These are phyloP conservation scores for Acrobeloides nanus DNA, from an alignment of 2,888 invertebrate genomes.

Conservation along the genomic window DNA sequence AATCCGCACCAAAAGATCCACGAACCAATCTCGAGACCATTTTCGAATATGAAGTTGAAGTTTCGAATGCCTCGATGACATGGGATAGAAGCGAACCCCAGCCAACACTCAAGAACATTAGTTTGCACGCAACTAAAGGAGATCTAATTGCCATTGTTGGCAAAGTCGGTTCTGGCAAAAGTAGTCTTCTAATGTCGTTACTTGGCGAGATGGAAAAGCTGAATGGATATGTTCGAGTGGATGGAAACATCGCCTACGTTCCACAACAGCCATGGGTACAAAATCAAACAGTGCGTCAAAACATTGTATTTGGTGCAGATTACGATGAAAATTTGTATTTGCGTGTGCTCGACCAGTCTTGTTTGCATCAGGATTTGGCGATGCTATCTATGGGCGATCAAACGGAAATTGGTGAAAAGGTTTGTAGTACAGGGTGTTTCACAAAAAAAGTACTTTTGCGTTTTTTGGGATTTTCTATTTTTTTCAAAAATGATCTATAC, in stretches of 20 bases:
- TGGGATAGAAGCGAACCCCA: constrained; percentile 36
- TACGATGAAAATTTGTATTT: constrained; percentile 48
- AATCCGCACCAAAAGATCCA: constrained; percentile 21
- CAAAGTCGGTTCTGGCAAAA: constrained; percentile 48
- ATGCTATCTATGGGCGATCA: constrained; percentile 40
- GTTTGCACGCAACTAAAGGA: constrained; percentile 58
- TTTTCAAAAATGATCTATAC: too few species aligned
- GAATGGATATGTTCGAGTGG: constrained; percentile 35
- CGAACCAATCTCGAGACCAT: too few species aligned
- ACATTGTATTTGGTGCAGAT: constrained; percentile 69
- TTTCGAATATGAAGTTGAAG: constrained; percentile 36
- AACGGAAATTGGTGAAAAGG: constrained; percentile 52
- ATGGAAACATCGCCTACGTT: constrained; percentile 70
- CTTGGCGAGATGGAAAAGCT: constrained; percentile 62
- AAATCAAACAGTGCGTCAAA: constrained; percentile 83
- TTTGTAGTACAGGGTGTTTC: constrained; percentile 9
- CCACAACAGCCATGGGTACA: constrained; percentile 98
- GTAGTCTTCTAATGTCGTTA: constrained; percentile 67
- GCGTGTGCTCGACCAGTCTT: constrained; percentile 46
- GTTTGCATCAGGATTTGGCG: constrained; percentile 39
- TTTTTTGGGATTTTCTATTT: too few species aligned
- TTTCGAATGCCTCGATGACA: constrained; percentile 30
- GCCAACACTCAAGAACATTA: constrained; percentile 58
- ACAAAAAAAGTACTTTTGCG: too few species aligned
- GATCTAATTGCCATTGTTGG: constrained; percentile 49